phyloP scores from a whole-genome alignment of 2,888 invertebrate species.

The Lasioglossum villosulum region DNA sequence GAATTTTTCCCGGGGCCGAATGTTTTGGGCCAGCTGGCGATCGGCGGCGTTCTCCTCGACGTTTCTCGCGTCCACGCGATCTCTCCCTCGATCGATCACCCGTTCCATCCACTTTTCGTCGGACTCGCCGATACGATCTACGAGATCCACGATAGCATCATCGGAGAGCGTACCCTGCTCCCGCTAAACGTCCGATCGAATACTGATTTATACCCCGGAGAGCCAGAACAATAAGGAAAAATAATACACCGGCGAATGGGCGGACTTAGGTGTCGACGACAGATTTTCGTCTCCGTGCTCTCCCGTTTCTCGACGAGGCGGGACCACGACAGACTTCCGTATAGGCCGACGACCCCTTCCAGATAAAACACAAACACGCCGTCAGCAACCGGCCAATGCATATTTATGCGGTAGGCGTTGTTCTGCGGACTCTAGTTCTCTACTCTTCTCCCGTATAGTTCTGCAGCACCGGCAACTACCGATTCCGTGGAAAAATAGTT shows the following conservation, averaged over 20 bases:
- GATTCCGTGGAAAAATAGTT: neutral
- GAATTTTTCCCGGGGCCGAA: neutral
- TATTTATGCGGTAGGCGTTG: conserved; percentile 52
- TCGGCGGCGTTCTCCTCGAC: neutral
- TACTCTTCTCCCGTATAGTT: neutral
- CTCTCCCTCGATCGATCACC: conserved; percentile 48
- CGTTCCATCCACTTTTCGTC: conserved; percentile 48
- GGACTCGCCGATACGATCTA: conserved; percentile 43
- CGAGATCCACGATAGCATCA: conserved; percentile 45
- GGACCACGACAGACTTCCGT: neutral
- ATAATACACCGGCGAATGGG: conserved; percentile 27
- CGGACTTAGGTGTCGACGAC: conserved; percentile 34
- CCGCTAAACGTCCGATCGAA: conserved; percentile 46
- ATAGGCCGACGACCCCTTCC: conserved; percentile 3
- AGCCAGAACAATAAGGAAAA: conserved; percentile 41
- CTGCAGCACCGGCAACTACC: neutral
- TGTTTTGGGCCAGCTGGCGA: conserved; percentile 18
- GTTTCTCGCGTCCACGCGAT: neutral
- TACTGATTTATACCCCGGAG: conserved; percentile 42
- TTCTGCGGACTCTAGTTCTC: conserved; percentile 11
- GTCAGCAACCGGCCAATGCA: conserved; percentile 18
- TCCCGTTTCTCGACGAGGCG: neutral
- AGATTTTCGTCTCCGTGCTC: conserved; percentile 14
- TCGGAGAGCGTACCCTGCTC: conserved; percentile 6
- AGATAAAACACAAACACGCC: conserved; percentile 4